These are phyloP conservation scores for Acomys russatus DNA, from an alignment of 2,797 vertebrate genomes.

Conservation along the genomic window DNA sequence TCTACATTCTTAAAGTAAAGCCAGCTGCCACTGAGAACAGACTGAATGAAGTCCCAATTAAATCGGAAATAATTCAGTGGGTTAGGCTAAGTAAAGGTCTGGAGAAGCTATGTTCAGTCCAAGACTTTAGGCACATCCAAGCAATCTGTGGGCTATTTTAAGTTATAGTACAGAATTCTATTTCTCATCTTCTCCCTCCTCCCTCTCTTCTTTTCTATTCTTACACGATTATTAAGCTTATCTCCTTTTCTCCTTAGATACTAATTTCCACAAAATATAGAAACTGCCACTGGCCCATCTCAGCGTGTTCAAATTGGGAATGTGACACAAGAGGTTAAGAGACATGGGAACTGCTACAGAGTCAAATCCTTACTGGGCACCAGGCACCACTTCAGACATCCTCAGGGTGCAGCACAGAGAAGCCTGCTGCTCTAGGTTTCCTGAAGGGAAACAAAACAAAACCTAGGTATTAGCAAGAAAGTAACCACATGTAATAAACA, in stretches of 20 bases:
- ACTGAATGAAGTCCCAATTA: conserved; percentile 9
- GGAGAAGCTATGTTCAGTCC: background rate
- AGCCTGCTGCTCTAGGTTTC: background rate
- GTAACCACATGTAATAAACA: background rate
- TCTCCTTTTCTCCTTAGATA: conserved; percentile 32
- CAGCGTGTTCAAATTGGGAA: background rate
- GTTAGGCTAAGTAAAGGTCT: conserved; percentile 5
- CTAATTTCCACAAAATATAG: background rate
- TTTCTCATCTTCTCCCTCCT: background rate
- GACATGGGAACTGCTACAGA: background rate
- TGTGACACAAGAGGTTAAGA: background rate
- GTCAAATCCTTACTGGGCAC: background rate
- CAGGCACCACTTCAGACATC: background rate
- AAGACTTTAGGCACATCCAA: conserved; percentile 39
- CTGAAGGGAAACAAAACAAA: background rate
- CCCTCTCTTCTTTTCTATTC: background rate
- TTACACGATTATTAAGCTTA: background rate
- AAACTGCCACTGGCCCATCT: background rate
- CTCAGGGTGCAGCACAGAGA: background rate
- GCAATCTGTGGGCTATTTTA: conserved; percentile 27
- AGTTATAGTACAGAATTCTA: background rate
- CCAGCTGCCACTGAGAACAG: conserved; percentile 35
- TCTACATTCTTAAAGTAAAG: conserved; percentile 65
- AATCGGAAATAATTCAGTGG: background rate
- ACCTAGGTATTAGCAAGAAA: background rate